Evolutionary conservation across 1,140 invertebrate species (phyloP).

Genomic region (Ceratina japonica): DNA sequence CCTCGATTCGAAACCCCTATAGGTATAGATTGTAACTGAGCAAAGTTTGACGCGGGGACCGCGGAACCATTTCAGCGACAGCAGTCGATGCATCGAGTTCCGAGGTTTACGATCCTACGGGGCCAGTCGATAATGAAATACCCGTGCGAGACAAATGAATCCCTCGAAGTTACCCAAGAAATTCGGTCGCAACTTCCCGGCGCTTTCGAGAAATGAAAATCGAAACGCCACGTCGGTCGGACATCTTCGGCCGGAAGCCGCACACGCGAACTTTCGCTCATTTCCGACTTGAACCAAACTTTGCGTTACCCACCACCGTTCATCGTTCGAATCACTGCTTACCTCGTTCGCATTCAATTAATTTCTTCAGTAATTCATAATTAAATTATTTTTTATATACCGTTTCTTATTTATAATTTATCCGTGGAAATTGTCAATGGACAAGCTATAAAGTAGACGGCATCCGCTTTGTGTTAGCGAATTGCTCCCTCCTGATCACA

Average conservation of each 20-base stretch:
- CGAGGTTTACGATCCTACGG: constrained; percentile 15
- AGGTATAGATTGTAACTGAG: background rate
- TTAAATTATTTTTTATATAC: no score
- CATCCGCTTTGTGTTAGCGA: no score
- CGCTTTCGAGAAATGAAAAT: background rate
- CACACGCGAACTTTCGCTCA: no score
- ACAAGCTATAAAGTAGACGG: no score
- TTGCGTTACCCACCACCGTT: no score
- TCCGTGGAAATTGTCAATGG: no score
- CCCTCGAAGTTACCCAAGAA: constrained; percentile 12
- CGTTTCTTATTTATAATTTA: no score
- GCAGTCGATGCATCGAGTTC: constrained; percentile 23
- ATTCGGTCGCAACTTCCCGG: background rate
- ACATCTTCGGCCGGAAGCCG: background rate
- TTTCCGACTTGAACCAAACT: no score
- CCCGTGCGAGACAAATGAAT: constrained; percentile 22
- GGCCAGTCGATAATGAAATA: constrained; percentile 36
- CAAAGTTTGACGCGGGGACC: background rate
- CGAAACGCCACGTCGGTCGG: background rate
- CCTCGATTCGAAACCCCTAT: no score
- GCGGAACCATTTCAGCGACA: background rate
- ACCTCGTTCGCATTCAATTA: no score
- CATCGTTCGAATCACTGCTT: no score
- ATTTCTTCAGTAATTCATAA: no score
- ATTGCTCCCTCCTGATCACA: background rate